These are phyloP conservation scores for Naso thynnoides DNA, from an alignment of 2,797 vertebrate genomes.

Conservation along the genomic window DNA sequence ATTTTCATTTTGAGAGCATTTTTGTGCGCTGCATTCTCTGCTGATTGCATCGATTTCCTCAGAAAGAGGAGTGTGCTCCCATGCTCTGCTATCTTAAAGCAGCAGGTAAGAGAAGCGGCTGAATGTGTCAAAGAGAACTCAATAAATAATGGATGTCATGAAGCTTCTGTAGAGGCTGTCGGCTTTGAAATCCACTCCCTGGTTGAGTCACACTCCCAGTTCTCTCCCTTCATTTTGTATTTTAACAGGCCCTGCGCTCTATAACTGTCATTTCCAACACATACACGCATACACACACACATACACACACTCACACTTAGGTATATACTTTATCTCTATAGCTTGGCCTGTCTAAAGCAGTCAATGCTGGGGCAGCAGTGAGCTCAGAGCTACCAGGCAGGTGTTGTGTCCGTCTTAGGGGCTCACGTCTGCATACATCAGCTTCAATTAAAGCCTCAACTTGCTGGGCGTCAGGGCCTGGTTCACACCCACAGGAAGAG, in stretches of 20 bases:
- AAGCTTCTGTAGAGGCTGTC: constrained; percentile 70
- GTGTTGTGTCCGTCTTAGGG: constrained; percentile 66
- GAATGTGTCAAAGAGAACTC: constrained; percentile 68
- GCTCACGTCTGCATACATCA: constrained; percentile 72
- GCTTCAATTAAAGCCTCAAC: constrained; percentile 69
- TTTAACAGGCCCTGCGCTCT: constrained; percentile 57
- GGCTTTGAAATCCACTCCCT: constrained; percentile 75
- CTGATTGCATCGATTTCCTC: constrained; percentile 48
- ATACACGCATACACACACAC: constrained; percentile 7
- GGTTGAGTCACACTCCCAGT: constrained; percentile 64
- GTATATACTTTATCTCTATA: constrained; percentile 49
- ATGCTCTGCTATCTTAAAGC: constrained; percentile 36
- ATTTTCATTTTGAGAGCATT: neutral
- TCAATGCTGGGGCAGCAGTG: constrained; percentile 56
- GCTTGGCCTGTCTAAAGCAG: constrained; percentile 61
- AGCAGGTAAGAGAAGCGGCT: constrained; percentile 64
- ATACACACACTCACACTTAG: constrained; percentile 19
- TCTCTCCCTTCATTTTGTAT: constrained; percentile 72
- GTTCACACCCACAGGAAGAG: constrained; percentile 42
- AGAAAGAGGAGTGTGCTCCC: constrained; percentile 15
- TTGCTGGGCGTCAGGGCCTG: constrained; percentile 38
- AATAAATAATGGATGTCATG: constrained; percentile 78
- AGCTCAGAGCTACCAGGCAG: constrained; percentile 64
- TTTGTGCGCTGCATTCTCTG: constrained; percentile 8
- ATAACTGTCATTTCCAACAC: constrained; percentile 37